phyloP scores from a whole-genome alignment of 2,888 invertebrate species.

The Tipula unca region DNA sequence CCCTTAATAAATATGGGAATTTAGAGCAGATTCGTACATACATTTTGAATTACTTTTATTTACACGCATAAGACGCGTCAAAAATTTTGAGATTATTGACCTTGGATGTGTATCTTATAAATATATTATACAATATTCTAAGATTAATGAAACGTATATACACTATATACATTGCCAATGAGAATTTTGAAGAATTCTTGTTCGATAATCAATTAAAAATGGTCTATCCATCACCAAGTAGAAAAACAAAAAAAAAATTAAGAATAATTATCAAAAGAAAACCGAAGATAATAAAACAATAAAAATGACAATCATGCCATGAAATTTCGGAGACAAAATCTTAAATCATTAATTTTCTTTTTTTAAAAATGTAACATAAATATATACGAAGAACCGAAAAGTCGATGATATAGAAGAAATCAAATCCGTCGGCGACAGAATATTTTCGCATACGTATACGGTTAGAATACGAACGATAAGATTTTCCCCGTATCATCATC shows the following conservation, averaged over 20 bases:
- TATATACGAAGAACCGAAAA: background rate
- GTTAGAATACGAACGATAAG: background rate
- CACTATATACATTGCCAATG: background rate
- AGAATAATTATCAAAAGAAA: background rate
- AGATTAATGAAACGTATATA: background rate
- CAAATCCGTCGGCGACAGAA: conserved; percentile 3
- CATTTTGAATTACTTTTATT: background rate
- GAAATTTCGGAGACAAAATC: background rate
- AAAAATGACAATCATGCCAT: conserved; percentile 8
- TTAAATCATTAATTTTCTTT: background rate
- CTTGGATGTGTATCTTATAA: background rate
- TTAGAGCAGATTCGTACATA: background rate
- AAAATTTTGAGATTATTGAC: background rate
- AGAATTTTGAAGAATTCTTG: background rate
- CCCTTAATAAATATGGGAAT: background rate
- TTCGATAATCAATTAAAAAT: conserved; percentile 9
- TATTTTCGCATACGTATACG: background rate
- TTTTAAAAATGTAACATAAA: background rate
- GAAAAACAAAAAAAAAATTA: background rate
- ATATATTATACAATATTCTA: background rate
- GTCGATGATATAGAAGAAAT: background rate
- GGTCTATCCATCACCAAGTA: background rate
- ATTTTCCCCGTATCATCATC: background rate
- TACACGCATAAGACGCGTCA: background rate
- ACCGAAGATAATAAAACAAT: background rate